Conservation (phyloP, 2,888 invertebrate genomes). For the Mesoligia furuncula region DNA sequence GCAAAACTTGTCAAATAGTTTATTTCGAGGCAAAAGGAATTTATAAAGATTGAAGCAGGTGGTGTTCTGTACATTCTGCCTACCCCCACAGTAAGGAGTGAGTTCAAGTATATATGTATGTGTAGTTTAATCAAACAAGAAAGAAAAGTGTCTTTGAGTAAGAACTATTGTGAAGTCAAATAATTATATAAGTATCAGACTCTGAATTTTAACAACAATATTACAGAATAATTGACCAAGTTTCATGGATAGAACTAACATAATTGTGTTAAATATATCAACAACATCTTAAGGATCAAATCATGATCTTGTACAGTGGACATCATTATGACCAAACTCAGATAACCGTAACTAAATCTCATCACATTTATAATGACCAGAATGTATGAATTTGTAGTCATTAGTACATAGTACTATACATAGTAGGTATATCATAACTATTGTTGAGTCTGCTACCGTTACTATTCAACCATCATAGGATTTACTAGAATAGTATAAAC, state of each 20-base stretch:
- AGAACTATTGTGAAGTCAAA: not conserved
- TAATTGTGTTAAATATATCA: conserved; percentile 1
- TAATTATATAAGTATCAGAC: not conserved
- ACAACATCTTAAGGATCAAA: not conserved
- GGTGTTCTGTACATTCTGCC: not conserved
- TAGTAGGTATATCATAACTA: not conserved
- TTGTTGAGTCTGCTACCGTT: conserved; percentile 3
- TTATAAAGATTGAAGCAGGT: not conserved
- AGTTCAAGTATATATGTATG: not conserved
- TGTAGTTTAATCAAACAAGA: not conserved
- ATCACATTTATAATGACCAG: not conserved
- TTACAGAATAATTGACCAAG: not conserved
- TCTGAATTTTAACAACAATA: not conserved
- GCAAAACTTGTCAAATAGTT: not conserved
- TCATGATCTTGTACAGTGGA: not conserved
- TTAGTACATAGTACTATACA: not conserved
- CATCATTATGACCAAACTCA: conserved; percentile 11
- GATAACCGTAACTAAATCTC: conserved; percentile 2
- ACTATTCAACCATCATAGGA: not conserved
- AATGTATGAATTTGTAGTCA: not conserved
- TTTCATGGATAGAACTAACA: conserved; percentile 7
- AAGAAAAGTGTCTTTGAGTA: not conserved
- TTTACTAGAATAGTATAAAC: not conserved
- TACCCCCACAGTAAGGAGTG: not conserved
- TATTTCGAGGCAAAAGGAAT: not conserved